Conservation (phyloP, 2,113 vertebrate species). For the Malaclemys terrapin region DNA sequence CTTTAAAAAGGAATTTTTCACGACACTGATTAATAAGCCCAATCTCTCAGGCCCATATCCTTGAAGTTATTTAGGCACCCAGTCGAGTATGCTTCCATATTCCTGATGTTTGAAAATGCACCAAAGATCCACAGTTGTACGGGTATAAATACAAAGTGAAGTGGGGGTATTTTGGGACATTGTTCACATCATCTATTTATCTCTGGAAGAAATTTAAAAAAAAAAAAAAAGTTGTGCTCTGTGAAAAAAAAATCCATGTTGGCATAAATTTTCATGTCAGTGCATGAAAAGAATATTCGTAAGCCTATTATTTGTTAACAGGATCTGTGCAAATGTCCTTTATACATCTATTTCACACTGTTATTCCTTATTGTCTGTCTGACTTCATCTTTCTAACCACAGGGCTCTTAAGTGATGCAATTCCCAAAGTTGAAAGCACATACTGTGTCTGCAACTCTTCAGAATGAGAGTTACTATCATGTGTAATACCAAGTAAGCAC, state of each 20-base stretch:
- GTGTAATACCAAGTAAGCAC: conserved; percentile 72
- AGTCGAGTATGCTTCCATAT: neutral
- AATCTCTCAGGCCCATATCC: neutral
- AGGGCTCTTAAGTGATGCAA: conserved; percentile 71
- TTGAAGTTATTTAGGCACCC: neutral
- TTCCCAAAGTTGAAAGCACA: conserved; percentile 69
- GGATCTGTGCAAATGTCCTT: conserved; percentile 46
- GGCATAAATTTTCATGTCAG: conserved; percentile 18
- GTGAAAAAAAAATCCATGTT: neutral
- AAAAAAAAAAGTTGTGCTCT: neutral
- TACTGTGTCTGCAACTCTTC: conserved; percentile 58
- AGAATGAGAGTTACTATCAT: conserved; percentile 59
- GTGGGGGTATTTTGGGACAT: neutral
- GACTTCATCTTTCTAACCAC: conserved; percentile 73
- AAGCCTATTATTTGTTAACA: conserved; percentile 44
- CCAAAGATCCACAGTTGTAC: neutral
- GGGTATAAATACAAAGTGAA: conserved; percentile 27
- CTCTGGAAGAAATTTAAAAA: neutral
- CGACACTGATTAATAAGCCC: conserved; percentile 47
- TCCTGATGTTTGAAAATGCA: conserved; percentile 12
- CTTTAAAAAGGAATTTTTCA: conserved; percentile 56
- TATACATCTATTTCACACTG: conserved; percentile 54
- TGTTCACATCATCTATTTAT: neutral
- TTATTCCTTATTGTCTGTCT: conserved; percentile 63
- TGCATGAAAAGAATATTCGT: neutral